phyloP scores from a whole-genome alignment of 2,888 invertebrate species.

The Sphecodes monilicornis region DNA sequence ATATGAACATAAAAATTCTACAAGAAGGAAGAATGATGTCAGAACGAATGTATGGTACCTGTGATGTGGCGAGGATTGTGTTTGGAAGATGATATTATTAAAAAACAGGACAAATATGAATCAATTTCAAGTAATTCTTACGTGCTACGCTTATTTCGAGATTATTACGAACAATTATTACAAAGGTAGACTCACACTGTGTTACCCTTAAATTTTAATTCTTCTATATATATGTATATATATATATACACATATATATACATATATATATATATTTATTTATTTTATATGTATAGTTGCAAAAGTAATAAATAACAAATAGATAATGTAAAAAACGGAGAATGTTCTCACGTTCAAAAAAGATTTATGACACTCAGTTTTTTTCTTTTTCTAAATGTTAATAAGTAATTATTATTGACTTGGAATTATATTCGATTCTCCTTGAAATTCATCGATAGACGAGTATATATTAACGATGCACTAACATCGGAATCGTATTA shows the following conservation, averaged over 20 bases:
- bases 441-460: conserved; percentile 26
- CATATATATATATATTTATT: too few species aligned
- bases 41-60: conserved; percentile 15
- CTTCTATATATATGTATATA: not conserved
- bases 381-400: conserved; percentile 9
- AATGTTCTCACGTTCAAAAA: conserved; percentile 29
- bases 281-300: too few species aligned
- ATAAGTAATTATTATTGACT: conserved; percentile 48
- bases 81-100: conserved; percentile 28
- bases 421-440: conserved; percentile 40
- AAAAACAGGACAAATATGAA: conserved; percentile 41
- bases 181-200: not conserved
- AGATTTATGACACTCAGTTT: conserved; percentile 24
- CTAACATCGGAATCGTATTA: conserved; percentile 10
- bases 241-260: not conserved
- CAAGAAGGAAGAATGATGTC: conserved; percentile 25
- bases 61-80: conserved; percentile 31
- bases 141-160: conserved; percentile 31
- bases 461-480: not conserved
- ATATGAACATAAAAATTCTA: conserved; percentile 25
- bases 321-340: conserved; percentile 23
- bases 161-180: conserved; percentile 24
- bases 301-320: conserved; percentile 31
- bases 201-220: conserved; percentile 22
- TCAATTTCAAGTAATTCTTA: conserved; percentile 10